phyloP scores from a whole-genome alignment of 2,113 vertebrate species.

The Paradoxurus hermaphroditus region DNA sequence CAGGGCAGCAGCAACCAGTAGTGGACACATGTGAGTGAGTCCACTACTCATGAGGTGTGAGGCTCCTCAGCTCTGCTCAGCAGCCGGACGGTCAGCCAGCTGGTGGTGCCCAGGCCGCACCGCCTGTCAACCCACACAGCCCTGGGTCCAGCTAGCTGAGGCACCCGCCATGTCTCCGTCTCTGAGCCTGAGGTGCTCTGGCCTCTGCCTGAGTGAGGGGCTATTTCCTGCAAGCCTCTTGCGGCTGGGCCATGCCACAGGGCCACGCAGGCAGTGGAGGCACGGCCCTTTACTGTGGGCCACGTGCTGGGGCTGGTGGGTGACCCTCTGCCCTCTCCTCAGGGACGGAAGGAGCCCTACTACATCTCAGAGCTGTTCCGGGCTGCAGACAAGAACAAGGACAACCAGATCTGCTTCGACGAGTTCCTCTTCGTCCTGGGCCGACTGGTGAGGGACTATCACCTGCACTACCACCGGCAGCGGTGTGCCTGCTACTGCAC shows the following conservation, averaged over 20 bases:
- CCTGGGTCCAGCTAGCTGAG: neutral
- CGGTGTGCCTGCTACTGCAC: neutral
- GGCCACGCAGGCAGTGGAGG: neutral
- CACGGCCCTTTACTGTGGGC: no score
- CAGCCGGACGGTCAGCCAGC: neutral
- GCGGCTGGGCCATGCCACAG: no score
- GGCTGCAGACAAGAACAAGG: constrained; percentile 74
- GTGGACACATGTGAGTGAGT: neutral
- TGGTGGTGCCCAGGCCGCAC: accelerated
- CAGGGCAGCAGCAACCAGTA: accelerated
- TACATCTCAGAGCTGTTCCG: constrained; percentile 69
- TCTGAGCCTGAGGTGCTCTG: neutral
- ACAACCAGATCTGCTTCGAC: constrained; percentile 74
- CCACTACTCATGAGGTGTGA: neutral
- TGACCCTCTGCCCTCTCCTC: neutral
- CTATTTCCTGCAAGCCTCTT: neutral
- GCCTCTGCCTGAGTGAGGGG: neutral
- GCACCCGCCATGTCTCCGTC: neutral
- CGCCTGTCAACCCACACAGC: neutral
- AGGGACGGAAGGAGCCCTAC: constrained; percentile 67
- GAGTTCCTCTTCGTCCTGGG: constrained; percentile 74
- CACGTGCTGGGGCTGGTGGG: accelerated
- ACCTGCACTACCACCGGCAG: constrained; percentile 61
- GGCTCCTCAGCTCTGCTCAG: neutral
- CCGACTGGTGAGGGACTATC: constrained; percentile 66